phyloP scores from a whole-genome alignment of 2,113 vertebrate species.

The Notechis scutatus region DNA sequence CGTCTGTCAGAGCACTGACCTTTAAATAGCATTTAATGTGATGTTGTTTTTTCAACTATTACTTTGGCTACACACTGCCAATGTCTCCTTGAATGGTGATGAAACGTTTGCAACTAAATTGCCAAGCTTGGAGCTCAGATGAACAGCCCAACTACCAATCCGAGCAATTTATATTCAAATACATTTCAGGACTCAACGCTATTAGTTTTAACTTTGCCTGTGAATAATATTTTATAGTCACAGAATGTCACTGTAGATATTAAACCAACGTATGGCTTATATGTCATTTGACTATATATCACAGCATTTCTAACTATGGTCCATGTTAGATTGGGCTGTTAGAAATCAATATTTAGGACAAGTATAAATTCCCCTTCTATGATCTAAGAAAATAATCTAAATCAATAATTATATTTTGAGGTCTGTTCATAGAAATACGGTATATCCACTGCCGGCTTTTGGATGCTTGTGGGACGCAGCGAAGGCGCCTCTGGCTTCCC shows the following conservation, averaged over 20 bases:
- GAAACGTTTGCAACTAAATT: too few relatives aligned
- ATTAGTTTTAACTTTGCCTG: neutral
- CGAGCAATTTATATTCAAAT: too few relatives aligned
- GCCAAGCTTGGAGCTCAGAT: too few relatives aligned
- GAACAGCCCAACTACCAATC: too few relatives aligned
- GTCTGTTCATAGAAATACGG: neutral
- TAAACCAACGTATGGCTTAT: neutral
- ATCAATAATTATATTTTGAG: neutral
- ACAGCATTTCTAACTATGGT: neutral
- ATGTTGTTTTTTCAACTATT: too few relatives aligned
- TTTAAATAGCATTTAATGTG: too few relatives aligned
- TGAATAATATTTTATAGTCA: neutral
- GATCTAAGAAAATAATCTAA: neutral
- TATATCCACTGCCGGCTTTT: too few relatives aligned
- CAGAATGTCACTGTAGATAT: neutral
- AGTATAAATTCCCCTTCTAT: neutral
- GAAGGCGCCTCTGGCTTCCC: too few relatives aligned
- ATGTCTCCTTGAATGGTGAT: too few relatives aligned
- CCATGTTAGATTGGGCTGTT: neutral
- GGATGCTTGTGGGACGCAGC: too few relatives aligned
- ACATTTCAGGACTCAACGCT: neutral
- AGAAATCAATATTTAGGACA: neutral
- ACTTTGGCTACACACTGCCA: too few relatives aligned
- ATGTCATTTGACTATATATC: neutral
- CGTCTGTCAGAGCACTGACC: too few relatives aligned